These are phyloP conservation scores for Cephus spinipes DNA, from an alignment of 2,888 invertebrate species.

Conservation along the genomic window DNA sequence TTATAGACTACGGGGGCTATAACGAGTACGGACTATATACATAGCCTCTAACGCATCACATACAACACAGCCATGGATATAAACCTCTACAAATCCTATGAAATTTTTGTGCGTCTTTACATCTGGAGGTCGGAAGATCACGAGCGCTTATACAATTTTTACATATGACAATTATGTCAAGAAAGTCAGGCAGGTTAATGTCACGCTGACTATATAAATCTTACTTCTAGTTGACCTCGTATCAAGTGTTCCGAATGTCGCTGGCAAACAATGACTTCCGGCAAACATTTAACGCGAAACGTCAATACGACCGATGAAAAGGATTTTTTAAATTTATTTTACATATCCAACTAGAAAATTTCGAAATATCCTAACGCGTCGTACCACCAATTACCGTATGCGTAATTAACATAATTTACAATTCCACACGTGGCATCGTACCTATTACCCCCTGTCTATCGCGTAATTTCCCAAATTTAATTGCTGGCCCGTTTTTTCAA, in stretches of 20 bases:
- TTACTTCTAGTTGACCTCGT: background rate
- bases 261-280: background rate
- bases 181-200: background rate
- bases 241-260: background rate
- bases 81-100: background rate
- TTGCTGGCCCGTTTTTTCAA: too few relatives aligned
- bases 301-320: background rate
- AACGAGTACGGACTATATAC: background rate
- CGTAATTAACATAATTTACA: background rate
- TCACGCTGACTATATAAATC: background rate
- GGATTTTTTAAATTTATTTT: background rate
- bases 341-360: background rate
- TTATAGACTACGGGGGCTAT: constrained; percentile 11
- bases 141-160: background rate
- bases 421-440: background rate
- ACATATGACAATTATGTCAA: background rate
- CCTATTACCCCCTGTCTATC: background rate
- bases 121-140: background rate
- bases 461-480: background rate
- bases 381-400: background rate
- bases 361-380: background rate
- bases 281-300: background rate
- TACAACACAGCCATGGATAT: background rate
- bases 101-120: background rate
- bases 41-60: background rate